Conservation (phyloP, 2,888 invertebrate species). For the Panzeria rudis region DNA sequence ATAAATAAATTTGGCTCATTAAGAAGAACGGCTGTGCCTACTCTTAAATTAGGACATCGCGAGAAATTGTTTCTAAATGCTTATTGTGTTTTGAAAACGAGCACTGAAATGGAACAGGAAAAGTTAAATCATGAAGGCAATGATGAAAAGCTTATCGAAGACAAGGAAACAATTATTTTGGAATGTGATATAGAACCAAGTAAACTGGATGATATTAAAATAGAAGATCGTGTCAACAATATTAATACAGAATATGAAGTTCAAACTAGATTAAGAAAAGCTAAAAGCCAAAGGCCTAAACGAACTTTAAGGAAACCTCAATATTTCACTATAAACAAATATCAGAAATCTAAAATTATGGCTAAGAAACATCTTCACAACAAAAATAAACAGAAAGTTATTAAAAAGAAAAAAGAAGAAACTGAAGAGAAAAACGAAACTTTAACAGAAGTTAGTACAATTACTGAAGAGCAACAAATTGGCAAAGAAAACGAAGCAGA, state of each 20-base stretch:
- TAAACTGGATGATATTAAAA: background rate
- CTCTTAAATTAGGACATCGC: slow-evolving; percentile 77
- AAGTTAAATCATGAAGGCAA: background rate
- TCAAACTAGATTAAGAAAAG: background rate
- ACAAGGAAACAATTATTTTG: background rate
- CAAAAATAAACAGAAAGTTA: background rate
- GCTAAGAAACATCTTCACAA: background rate
- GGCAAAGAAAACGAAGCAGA: background rate
- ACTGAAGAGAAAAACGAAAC: background rate
- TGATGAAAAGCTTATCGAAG: background rate
- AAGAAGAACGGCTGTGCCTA: slow-evolving; percentile 77
- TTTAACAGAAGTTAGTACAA: background rate
- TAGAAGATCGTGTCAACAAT: background rate
- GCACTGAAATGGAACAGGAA: background rate
- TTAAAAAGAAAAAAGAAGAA: background rate
- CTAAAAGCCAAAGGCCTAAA: background rate
- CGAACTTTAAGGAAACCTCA: background rate
- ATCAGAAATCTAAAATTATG: background rate
- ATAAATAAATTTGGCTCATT: slow-evolving; percentile 64
- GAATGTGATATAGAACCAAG: background rate
- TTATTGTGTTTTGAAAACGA: background rate
- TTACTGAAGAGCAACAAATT: background rate
- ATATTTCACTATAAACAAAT: background rate
- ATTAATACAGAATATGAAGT: background rate
- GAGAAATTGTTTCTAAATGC: slow-evolving; percentile 76